Evolutionary conservation across 2,797 vertebrate genomes (phyloP).

Genomic region (Falco columbarius): DNA sequence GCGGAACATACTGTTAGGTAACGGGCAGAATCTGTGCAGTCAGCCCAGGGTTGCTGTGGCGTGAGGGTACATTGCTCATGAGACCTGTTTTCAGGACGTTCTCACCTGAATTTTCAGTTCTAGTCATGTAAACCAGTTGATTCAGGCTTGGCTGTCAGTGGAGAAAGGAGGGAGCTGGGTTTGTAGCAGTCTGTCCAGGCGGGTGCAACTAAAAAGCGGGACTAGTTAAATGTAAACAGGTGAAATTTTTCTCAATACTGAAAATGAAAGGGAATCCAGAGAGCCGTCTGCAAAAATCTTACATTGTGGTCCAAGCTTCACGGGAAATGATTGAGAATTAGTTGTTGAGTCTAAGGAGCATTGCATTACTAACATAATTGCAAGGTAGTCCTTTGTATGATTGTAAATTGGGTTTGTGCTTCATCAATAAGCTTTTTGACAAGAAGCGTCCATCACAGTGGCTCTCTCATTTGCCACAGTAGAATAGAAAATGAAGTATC

Average conservation of each 20-base stretch:
- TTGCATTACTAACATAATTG: constrained; percentile 86
- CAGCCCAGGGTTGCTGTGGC: neutral
- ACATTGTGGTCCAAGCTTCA: neutral
- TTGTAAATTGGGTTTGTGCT: constrained; percentile 92
- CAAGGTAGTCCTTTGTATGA: constrained; percentile 89
- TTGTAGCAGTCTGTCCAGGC: neutral
- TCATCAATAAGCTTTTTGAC: constrained; percentile 95
- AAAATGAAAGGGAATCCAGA: neutral
- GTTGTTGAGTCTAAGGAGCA: constrained; percentile 85
- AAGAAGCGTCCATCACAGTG: constrained; percentile 89
- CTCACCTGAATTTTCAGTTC: neutral
- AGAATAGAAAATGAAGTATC: constrained; percentile 87
- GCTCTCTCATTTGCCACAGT: constrained; percentile 84
- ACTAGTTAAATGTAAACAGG: neutral
- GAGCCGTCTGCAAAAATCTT: constrained; percentile 16
- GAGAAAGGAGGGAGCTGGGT: neutral
- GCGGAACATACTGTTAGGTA: neutral
- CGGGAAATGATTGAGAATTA: constrained; percentile 77
- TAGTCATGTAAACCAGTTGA: neutral
- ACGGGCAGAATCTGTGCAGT: neutral
- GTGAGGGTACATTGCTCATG: neutral
- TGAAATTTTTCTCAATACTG: neutral
- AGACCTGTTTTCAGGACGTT: neutral
- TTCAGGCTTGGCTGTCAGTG: neutral
- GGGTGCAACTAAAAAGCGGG: neutral